Evolutionary conservation across 2,888 invertebrate species (phyloP).

Genomic region (Sceliomorpha sp.): DNA sequence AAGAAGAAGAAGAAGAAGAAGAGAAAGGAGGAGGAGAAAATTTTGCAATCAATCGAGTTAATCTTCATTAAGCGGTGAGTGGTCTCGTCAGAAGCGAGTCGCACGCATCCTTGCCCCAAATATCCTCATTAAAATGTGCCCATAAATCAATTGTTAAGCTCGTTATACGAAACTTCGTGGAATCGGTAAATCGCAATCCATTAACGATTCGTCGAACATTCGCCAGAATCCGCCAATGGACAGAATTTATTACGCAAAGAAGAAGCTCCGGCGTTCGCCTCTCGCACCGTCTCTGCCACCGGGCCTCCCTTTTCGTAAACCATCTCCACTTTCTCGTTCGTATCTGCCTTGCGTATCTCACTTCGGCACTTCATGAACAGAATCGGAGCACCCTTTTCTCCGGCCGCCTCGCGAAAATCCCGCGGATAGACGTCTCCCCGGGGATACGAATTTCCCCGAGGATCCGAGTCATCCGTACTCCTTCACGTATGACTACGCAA

Average conservation of each 20-base stretch:
- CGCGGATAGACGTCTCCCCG: constrained; percentile 53
- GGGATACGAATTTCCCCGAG: constrained; percentile 67
- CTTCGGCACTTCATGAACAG: constrained; percentile 46
- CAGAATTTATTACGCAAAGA: constrained; percentile 59
- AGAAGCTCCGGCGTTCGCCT: constrained; percentile 23
- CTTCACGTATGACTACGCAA: constrained; percentile 76
- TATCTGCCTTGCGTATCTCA: constrained; percentile 37
- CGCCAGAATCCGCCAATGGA: constrained; percentile 44
- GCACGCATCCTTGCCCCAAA: constrained; percentile 4
- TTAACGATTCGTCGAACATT: constrained; percentile 49
- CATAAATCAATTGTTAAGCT: constrained; percentile 28
- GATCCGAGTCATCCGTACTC: constrained; percentile 69
- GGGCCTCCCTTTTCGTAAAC: constrained; percentile 35
- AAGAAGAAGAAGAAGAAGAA: too few species aligned
- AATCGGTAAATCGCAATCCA: constrained; percentile 41
- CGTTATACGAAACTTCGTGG: constrained; percentile 17
- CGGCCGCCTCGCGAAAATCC: constrained; percentile 53
- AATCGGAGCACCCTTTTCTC: constrained; percentile 36
- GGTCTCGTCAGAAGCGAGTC: not conserved
- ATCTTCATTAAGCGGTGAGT: constrained; percentile 3
- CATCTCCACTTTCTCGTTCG: constrained; percentile 21
- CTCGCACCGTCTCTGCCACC: constrained; percentile 6
- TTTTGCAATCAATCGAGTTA: not conserved
- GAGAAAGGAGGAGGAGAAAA: too few species aligned
- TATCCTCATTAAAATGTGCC: constrained; percentile 18